Percentiles rank a stretch among this genome's conserved stretches.
Conservation (phyloP, 2,888 invertebrate genomes). For the Hypomecis punctinalis region DNA sequence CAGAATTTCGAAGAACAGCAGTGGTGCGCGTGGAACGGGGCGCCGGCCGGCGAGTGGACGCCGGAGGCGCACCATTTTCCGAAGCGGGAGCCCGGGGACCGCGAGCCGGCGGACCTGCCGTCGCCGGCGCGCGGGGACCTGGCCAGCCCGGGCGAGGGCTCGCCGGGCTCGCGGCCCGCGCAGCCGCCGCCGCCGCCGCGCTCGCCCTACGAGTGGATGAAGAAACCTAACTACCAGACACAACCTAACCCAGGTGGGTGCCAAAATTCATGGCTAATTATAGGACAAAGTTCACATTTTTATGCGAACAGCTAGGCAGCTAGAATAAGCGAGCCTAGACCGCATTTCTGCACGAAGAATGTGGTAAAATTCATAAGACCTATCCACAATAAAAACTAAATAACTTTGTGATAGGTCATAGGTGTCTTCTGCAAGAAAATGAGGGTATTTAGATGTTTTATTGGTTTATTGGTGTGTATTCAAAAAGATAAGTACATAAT, state of each 20-base stretch:
- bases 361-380: no score
- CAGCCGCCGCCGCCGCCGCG: conserved; percentile 89
- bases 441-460: neutral
- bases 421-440: neutral
- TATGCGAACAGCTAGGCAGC: no score
- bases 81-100: conserved; percentile 74
- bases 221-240: conserved; percentile 93
- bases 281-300: neutral
- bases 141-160: conserved; percentile 83
- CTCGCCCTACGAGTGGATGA: conserved; percentile 97
- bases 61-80: conserved; percentile 80
- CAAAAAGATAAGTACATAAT: no score
- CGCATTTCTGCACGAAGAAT: no score
- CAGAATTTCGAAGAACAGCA: conserved; percentile 85
- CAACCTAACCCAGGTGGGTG: conserved; percentile 92
- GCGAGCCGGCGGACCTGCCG: conserved; percentile 76
- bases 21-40: conserved; percentile 83
- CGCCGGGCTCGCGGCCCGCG: conserved; percentile 79
- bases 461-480: no score
- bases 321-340: no score
- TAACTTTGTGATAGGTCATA: no score
- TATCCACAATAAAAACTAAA: no score
- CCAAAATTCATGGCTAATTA: neutral
- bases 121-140: conserved; percentile 82
- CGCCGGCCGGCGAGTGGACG: conserved; percentile 77